phyloP scores from a whole-genome alignment of 1,140 invertebrate genomes.

The Meloidogyne hapla region DNA sequence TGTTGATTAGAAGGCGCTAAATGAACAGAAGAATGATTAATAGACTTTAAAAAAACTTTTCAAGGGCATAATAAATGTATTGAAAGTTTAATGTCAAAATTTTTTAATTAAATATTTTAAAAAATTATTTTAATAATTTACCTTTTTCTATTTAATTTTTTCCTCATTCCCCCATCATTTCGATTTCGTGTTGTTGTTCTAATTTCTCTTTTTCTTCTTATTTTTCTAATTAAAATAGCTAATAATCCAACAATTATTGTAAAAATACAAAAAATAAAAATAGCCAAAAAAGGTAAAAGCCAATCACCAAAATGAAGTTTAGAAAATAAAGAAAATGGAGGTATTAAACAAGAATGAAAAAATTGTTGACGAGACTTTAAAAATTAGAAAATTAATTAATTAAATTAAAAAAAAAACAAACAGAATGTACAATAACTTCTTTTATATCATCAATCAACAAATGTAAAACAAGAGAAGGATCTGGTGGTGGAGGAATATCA shows the following conservation, averaged over 20 bases:
- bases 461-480: slow-evolving; percentile 30
- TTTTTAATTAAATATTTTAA: no score
- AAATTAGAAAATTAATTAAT: no score
- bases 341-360: no score
- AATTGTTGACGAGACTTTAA: no score
- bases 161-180: neutral
- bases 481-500: slow-evolving; percentile 29
- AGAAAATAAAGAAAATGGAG: neutral
- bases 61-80: no score
- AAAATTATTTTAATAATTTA: neutral
- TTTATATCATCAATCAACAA: slow-evolving; percentile 20
- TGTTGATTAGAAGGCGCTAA: no score
- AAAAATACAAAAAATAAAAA: neutral
- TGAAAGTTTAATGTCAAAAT: no score
- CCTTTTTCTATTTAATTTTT: neutral
- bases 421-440: neutral
- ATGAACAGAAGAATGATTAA: no score
- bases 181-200: neutral
- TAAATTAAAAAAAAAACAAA: no score
- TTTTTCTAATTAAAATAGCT: slow-evolving; percentile 2
- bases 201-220: neutral
- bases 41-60: no score
- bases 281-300: neutral
- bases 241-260: neutral
- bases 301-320: neutral